phyloP scores from a whole-genome alignment of 2,797 vertebrate species.

The Thripadectes ignobilis region DNA sequence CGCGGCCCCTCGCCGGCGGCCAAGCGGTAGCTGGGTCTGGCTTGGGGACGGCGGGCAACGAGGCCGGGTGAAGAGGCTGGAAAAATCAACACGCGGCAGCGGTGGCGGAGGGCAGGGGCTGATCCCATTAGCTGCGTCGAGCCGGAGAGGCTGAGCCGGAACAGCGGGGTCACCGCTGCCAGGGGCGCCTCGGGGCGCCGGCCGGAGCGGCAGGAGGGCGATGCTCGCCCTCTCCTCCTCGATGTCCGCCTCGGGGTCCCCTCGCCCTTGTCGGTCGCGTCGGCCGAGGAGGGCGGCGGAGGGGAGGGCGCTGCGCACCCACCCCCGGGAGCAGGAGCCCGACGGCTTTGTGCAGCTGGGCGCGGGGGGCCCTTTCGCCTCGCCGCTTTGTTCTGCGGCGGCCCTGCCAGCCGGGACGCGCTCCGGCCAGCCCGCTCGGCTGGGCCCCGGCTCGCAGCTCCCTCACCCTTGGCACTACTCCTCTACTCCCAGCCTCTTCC shows the following conservation, averaged over 20 bases:
- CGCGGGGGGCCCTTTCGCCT: not conserved
- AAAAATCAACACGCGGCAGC: constrained; percentile 72
- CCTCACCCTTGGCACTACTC: not conserved
- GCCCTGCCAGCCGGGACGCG: not conserved
- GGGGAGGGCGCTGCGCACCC: not conserved
- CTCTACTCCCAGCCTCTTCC: not conserved
- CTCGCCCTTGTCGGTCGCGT: not conserved
- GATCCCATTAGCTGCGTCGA: constrained; percentile 67
- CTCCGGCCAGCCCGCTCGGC: not conserved
- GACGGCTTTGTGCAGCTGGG: not conserved
- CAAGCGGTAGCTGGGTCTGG: constrained; percentile 12
- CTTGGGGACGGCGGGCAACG: not conserved
- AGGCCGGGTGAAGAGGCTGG: constrained; percentile 31
- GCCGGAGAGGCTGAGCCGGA: constrained; percentile 49
- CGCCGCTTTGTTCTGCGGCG: not conserved
- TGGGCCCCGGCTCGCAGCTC: not conserved
- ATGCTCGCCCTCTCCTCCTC: not conserved
- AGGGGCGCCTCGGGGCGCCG: not conserved
- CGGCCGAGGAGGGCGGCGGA: not conserved
- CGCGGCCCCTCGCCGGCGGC: not conserved
- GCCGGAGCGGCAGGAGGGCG: not conserved
- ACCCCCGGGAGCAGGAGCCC: not conserved
- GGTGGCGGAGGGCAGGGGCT: constrained; percentile 17
- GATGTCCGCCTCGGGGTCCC: not conserved
- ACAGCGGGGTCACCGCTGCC: constrained; percentile 19